Evolutionary conservation across 2,113 vertebrate species (phyloP).

Genomic region (Xiphias gladius): DNA sequence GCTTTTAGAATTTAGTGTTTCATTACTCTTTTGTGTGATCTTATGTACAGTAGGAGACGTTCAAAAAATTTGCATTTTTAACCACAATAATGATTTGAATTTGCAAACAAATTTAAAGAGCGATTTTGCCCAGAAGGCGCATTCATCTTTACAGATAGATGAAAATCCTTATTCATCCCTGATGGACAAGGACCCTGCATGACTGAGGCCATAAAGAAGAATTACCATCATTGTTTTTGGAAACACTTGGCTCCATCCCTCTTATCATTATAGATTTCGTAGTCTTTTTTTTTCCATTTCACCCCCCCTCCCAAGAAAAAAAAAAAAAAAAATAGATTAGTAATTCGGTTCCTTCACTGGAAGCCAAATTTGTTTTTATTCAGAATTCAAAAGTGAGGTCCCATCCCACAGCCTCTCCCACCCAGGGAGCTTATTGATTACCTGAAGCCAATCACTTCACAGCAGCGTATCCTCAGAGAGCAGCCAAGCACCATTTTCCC

Average conservation of each 20-base stretch:
- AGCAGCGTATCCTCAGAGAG: slow-evolving; percentile 70
- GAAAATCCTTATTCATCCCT: not conserved
- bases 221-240: not conserved
- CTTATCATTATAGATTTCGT: slow-evolving; percentile 12
- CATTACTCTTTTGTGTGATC: not conserved
- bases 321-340: slow-evolving; percentile 32
- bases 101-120: not conserved
- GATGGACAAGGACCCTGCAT: not conserved
- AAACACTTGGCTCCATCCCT: not conserved
- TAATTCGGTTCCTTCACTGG: slow-evolving; percentile 50
- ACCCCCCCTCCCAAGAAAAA: not conserved
- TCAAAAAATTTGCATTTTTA: not conserved
- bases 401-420: slow-evolving; percentile 28
- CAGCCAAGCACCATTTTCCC: slow-evolving; percentile 72
- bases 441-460: slow-evolving; percentile 79
- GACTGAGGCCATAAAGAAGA: not conserved
- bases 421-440: slow-evolving; percentile 80
- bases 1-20: not conserved
- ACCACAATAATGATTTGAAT: not conserved
- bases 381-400: slow-evolving; percentile 64
- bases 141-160: not conserved
- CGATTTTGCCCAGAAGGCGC: not conserved
- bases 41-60: not conserved
- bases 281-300: slow-evolving; percentile 17
- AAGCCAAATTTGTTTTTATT: slow-evolving; percentile 68